A percentile compares a stretch with the other conserved stretches of the same genome.
These are phyloP conservation scores for Cremastinae sp. DNA, from an alignment of 2,888 invertebrate species.

Conservation along the genomic window DNA sequence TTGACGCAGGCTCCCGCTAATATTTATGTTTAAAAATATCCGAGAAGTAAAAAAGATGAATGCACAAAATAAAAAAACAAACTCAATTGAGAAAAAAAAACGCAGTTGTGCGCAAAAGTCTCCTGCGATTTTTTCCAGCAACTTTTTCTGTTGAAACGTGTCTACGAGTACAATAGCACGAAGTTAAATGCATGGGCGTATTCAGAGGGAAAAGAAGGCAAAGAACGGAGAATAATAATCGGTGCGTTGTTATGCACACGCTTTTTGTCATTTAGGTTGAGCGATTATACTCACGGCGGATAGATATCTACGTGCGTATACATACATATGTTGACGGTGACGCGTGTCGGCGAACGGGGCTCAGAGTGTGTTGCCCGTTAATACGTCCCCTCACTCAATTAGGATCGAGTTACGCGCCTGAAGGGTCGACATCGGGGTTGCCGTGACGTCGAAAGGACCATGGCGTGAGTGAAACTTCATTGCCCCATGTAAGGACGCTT, in stretches of 20 bases:
- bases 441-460: background rate
- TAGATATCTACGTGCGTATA: no score
- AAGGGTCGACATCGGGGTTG: constrained; percentile 21
- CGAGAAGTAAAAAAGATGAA: no score
- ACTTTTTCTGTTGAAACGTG: background rate
- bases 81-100: no score
- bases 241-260: constrained; percentile 24
- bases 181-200: background rate
- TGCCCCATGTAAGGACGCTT: constrained; percentile 4
- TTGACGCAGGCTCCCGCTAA: no score
- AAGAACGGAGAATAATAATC: constrained; percentile 37
- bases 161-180: constrained; percentile 12
- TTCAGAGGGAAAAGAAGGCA: constrained; percentile 14
- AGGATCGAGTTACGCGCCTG: constrained; percentile 45
- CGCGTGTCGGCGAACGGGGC: constrained; percentile 40
- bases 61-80: no score
- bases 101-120: background rate
- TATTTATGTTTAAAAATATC: no score
- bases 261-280: constrained; percentile 42
- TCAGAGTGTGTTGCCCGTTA: constrained; percentile 31
- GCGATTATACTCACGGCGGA: constrained; percentile 31
- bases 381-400: constrained; percentile 50
- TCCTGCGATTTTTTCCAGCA: constrained; percentile 39
- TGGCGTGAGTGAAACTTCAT: background rate
- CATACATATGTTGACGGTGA: no score